Evolutionary conservation across 2,113 vertebrate genomes (phyloP).

Genomic region (Myotis davidii): DNA sequence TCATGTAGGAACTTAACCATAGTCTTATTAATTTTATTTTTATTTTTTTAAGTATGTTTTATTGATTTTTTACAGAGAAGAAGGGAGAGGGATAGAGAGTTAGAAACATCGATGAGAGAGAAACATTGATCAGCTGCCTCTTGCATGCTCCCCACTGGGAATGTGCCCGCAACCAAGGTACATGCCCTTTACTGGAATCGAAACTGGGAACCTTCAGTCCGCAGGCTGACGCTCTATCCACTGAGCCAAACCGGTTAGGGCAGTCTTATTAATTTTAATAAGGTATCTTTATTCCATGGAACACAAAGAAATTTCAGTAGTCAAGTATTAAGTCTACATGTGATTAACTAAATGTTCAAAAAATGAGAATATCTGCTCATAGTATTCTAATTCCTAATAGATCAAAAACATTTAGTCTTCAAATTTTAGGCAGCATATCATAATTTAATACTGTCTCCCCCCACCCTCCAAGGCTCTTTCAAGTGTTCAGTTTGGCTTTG

Average conservation of each 20-base stretch:
- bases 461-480: neutral
- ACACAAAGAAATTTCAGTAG: slow-evolving; percentile 34
- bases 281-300: slow-evolving; percentile 37
- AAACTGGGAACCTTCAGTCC: too few species aligned
- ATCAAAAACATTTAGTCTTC: slow-evolving; percentile 5
- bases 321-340: slow-evolving; percentile 32
- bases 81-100: too few species aligned
- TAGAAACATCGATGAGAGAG: too few species aligned
- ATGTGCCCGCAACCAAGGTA: too few species aligned
- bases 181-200: too few species aligned
- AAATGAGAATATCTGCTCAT: slow-evolving; percentile 33
- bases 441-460: neutral
- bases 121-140: too few species aligned
- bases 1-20: neutral
- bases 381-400: slow-evolving; percentile 24
- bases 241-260: too few species aligned
- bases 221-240: too few species aligned
- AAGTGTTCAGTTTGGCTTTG: neutral
- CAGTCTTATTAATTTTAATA: slow-evolving; percentile 41
- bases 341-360: slow-evolving; percentile 52
- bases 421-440: slow-evolving; percentile 44
- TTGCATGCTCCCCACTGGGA: too few species aligned
- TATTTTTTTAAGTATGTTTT: too few species aligned
- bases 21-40: neutral
- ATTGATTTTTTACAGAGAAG: too few species aligned